These are phyloP conservation scores for Pammene aurita DNA, from an alignment of 2,888 invertebrate genomes.

Conservation along the genomic window DNA sequence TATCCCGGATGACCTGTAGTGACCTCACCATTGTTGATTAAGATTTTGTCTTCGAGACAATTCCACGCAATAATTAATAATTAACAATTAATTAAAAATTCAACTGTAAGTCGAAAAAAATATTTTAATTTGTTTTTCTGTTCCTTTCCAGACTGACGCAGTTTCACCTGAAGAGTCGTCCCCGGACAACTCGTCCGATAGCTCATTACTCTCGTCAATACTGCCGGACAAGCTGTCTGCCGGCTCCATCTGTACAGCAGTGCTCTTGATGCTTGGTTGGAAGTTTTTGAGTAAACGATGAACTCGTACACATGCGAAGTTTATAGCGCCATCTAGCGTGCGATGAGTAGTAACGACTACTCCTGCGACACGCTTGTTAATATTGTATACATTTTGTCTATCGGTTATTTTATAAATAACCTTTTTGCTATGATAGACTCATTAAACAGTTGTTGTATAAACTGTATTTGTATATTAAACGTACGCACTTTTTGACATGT, in stretches of 20 bases:
- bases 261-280: constrained; percentile 85
- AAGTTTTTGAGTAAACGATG: constrained; percentile 84
- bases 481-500: constrained; percentile 40
- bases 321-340: constrained; percentile 43
- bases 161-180: constrained; percentile 52
- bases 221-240: constrained; percentile 79
- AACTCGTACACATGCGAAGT: constrained; percentile 51
- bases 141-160: constrained; percentile 69
- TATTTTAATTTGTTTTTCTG: constrained; percentile 26
- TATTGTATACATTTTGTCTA: constrained; percentile 41
- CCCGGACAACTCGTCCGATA: constrained; percentile 55
- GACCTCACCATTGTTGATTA: no score
- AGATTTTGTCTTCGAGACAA: no score
- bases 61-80: no score
- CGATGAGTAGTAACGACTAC: constrained; percentile 44
- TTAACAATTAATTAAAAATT: no score
- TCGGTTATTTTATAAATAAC: constrained; percentile 37
- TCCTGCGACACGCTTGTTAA: constrained; percentile 44
- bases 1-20: no score
- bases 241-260: constrained; percentile 84
- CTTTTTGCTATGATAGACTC: constrained; percentile 34
- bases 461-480: constrained; percentile 39
- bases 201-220: constrained; percentile 82
- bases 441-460: constrained; percentile 29
- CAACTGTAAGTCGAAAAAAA: no score